Conservation (phyloP, 2,797 vertebrate genomes). For the Pygocentrus nattereri region DNA sequence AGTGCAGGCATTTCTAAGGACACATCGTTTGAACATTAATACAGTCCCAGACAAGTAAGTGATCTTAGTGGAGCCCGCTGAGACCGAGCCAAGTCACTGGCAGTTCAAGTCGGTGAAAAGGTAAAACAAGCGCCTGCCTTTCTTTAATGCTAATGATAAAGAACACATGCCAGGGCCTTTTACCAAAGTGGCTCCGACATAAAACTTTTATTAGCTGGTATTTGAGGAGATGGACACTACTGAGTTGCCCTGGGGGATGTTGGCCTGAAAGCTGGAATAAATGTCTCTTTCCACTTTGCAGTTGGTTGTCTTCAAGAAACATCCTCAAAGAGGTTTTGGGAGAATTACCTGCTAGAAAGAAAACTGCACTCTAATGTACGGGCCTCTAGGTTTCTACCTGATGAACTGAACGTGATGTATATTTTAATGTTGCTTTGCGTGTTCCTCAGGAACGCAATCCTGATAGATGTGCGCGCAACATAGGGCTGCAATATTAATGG, state of each 20-base stretch:
- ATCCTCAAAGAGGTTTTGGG: conserved; percentile 49
- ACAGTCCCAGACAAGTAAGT: conserved; percentile 13
- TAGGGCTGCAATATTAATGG: conserved; percentile 81
- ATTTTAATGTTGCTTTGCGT: conserved; percentile 68
- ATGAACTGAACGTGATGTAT: conserved; percentile 73
- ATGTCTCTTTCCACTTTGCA: conserved; percentile 54
- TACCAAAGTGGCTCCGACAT: conserved; percentile 71
- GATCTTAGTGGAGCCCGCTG: conserved; percentile 32
- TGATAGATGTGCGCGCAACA: conserved; percentile 69
- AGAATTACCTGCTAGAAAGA: conserved; percentile 62
- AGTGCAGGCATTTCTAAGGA: background rate
- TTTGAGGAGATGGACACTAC: conserved; percentile 79
- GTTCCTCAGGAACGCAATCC: conserved; percentile 71
- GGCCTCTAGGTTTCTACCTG: conserved; percentile 67
- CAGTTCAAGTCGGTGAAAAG: conserved; percentile 48
- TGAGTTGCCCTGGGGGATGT: conserved; percentile 68
- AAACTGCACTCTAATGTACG: conserved; percentile 67
- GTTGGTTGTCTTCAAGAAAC: conserved; percentile 38
- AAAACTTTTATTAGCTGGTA: conserved; percentile 78
- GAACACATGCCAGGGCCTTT: conserved; percentile 73
- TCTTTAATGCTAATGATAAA: conserved; percentile 65
- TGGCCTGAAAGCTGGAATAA: conserved; percentile 66
- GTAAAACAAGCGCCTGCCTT: conserved; percentile 36
- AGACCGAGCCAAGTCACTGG: conserved; percentile 44
- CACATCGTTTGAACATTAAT: conserved; percentile 11